A percentile compares a stretch with the other conserved stretches of the same genome.
These are phyloP conservation scores for Erebia epiphron DNA, from an alignment of 2,888 invertebrate genomes.

Conservation along the genomic window DNA sequence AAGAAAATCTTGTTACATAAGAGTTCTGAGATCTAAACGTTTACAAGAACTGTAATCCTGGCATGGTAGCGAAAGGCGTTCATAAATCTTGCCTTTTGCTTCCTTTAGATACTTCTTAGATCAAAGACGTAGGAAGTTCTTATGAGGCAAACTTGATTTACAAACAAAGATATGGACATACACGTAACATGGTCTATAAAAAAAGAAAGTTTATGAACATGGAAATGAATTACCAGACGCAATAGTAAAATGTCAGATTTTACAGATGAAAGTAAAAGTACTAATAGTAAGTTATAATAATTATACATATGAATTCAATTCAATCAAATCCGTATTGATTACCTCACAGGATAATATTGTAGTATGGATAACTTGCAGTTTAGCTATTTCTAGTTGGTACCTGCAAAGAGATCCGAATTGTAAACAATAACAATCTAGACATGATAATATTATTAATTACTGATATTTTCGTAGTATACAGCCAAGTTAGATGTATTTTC, in stretches of 20 bases:
- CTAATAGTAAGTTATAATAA: background rate
- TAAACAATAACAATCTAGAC: background rate
- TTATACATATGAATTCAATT: background rate
- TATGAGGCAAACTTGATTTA: constrained; percentile 39
- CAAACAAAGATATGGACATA: constrained; percentile 15
- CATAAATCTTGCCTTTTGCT: constrained; percentile 27
- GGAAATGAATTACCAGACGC: background rate
- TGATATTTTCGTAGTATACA: background rate
- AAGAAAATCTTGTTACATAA: constrained; percentile 1
- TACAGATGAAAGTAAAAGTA: background rate
- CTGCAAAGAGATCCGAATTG: background rate
- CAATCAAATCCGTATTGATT: background rate
- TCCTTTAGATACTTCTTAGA: constrained; percentile 30
- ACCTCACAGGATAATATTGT: background rate
- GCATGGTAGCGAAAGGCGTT: constrained; percentile 24
- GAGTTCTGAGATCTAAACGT: background rate
- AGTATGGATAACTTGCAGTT: background rate
- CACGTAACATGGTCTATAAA: constrained; percentile 11
- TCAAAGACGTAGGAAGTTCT: constrained; percentile 41
- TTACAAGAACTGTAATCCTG: constrained; percentile 25
- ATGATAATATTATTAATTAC: background rate
- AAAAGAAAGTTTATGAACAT: constrained; percentile 13
- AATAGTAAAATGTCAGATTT: background rate
- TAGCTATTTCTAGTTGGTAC: too few relatives aligned
- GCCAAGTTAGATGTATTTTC: background rate